Base-by-base conservation (phyloP, 53 echinoderm and acorn worm genomes). In the Mesocentrotus franciscanus region DNA sequence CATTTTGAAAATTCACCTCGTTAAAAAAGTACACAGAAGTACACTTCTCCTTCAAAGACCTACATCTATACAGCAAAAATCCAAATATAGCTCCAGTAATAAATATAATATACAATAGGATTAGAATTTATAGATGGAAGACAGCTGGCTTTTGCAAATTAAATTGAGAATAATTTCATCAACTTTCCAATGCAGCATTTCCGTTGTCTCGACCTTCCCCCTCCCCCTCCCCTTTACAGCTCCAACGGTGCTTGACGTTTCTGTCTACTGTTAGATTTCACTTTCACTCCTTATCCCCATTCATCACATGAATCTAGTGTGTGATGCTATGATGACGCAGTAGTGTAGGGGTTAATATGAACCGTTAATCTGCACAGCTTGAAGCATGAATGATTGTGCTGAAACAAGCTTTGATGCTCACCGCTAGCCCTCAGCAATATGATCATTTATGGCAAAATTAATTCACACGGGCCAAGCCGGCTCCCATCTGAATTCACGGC, bases 351-450 rank as follows among this genome's bases (percentile, higher is more conserved):
- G 68, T 68, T 68, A 68, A 68, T 68, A 24, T 68, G 22, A 24
- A 49, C 49, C 49, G 68, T 68, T 68, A 68, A 68, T 68, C 68
- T 20, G 68, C 8, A 13, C 10, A 42, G 81, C 36, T 8, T 81
- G 42, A 42, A 81, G 36, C 14, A 81, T 35, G 42, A 81, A 39
- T 39, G 36, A 20, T 42, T 36, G 39, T 18, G 36, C 15, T 2
- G 81, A 42, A 81, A 2, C 11, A 12, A 57, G 56, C 87, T 87
- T 87, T 87, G 87, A 87, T 58, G 27, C 57, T 87, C n/a, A 87
- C 87, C 87, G 87, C 87, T 58, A 87, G 87, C 87, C 87, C 87
- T 87, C 27, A 29, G 87, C 18, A 59, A 87, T 87, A 87, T 58
- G 57, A 87, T 58, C 87, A 58, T 59, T 58, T 18, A 58, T 87